Percentiles rank a stretch among this genome's conserved stretches.
These are phyloP conservation scores for Mythimna albipuncta DNA, from an alignment of 2,888 invertebrate genomes.

Conservation along the genomic window DNA sequence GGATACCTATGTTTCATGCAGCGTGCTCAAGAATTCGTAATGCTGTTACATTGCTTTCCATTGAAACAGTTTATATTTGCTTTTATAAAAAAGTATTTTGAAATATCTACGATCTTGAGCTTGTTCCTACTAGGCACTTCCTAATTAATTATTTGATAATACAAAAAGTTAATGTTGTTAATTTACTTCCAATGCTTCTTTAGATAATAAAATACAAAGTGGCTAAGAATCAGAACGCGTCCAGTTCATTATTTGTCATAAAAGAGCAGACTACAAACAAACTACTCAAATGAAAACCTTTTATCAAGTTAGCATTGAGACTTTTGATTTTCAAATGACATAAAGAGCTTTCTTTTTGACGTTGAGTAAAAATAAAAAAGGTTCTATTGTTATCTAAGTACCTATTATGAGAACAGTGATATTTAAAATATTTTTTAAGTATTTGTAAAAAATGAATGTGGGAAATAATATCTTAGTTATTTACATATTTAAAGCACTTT, in stretches of 20 bases:
- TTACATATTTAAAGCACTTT: constrained; percentile 32
- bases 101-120: not conserved
- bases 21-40: constrained; percentile 76
- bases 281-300: not conserved
- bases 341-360: too few species aligned
- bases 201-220: not conserved
- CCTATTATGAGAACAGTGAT: not conserved
- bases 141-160: not conserved
- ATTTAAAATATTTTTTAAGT: not conserved
- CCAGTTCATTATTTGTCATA: not conserved
- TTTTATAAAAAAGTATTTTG: not conserved
- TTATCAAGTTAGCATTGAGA: not conserved
- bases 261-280: too few species aligned
- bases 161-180: not conserved
- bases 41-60: constrained; percentile 80
- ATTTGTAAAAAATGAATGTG: not conserved
- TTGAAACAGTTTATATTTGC: constrained; percentile 41
- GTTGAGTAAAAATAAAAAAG: too few species aligned
- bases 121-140: not conserved
- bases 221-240: not conserved
- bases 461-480: not conserved
- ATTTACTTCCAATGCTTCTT: not conserved
- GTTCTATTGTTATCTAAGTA: not conserved
- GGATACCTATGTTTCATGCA: constrained; percentile 73
- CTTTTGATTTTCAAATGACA: constrained; percentile 2